Base-by-base conservation (phyloP, 2,888 invertebrate genomes). In the Nephrotoma flavescens region DNA sequence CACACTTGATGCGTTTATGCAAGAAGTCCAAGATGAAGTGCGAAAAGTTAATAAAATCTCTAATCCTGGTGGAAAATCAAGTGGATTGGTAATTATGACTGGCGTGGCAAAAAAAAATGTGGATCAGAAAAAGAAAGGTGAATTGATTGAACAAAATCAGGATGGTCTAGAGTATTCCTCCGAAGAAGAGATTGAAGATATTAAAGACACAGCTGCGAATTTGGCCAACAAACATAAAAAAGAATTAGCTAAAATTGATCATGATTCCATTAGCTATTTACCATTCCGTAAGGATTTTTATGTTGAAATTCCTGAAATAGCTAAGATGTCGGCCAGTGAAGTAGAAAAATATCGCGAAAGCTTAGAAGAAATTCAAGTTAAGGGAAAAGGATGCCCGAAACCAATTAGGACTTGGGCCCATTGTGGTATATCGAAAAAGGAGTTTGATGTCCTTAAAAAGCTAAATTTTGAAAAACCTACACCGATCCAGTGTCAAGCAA, bases 131-230 rank as follows among this genome's bases (percentile, higher is more conserved):
- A 95, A 96, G 89, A 98, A 99, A 92, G 99, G 99, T 86, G 99
- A 99, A 92, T 92, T 99, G n/a, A 98, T 99, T 90, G 99, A 99
- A 91, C 99, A 98, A 91, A 99, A 99, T 92, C 98, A 98, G 91
- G 99, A 99, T 91, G 98, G 97, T 0, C 92, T 99, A 88, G 99
- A 98, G 92, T 99, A 99, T 92, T 98, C 98, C 0, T 98, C 98
- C 12, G 99, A 99, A 91, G 99, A 99, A 91, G 98, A 99, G 90
- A 95, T 97, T 4, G 98, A 98, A 90, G 98, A 98, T 90, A 94
- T 98, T 86, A 97, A 98, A 89, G 96, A 97, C 88, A 96, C 97
- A 41, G 96, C 97, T 0, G 97, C 96, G 0, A 97, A 95, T 89
- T 94, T 96, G 47, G 97, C 97, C 0, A 97, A 97, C 87, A 98